Evolutionary conservation across 92 coral and sea anemone genomes (phyloP).

Genomic region (Epizoanthus ramosus): DNA sequence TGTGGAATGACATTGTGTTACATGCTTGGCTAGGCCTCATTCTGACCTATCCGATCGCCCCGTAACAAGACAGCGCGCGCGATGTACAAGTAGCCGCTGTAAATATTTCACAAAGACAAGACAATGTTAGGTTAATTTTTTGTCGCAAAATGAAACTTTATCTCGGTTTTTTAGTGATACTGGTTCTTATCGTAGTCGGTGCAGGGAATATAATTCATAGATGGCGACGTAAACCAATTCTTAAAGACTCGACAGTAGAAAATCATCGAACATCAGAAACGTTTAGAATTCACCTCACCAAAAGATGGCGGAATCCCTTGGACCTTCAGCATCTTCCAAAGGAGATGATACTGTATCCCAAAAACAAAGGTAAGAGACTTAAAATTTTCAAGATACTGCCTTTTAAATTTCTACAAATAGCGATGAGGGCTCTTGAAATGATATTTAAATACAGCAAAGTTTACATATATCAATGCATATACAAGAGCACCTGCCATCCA

Average conservation of each 20-base stretch:
- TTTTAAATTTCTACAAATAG: neutral
- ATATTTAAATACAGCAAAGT: neutral
- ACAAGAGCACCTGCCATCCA: too few relatives aligned
- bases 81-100: neutral
- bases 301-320: conserved; percentile 25
- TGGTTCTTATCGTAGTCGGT: neutral
- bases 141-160: neutral
- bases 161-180: neutral
- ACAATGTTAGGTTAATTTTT: neutral
- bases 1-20: neutral
- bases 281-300: neutral
- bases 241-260: neutral
- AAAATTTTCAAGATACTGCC: neutral
- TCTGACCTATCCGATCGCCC: conserved; percentile 6
- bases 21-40: neutral
- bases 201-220: neutral
- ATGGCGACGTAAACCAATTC: too few relatives aligned
- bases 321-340: neutral
- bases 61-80: neutral
- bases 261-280: neutral
- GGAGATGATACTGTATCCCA: neutral
- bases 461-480: too few relatives aligned
- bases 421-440: neutral
- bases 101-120: conserved; percentile 34
- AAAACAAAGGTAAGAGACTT: conserved; percentile 12